Evolutionary conservation across 2,113 vertebrate genomes (phyloP).

Genomic region (human): DNA sequence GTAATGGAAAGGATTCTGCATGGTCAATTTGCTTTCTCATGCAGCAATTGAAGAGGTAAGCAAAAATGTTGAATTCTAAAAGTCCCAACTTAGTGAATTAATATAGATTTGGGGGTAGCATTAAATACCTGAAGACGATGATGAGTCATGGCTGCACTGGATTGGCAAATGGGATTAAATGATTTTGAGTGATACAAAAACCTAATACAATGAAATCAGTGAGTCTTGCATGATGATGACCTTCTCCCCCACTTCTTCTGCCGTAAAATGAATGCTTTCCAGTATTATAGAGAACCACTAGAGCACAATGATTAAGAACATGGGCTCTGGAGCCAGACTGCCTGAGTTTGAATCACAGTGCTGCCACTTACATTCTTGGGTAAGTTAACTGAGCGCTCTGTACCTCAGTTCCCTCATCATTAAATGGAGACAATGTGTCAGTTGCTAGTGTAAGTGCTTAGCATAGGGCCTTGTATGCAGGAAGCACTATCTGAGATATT

Average conservation of each 20-base stretch:
- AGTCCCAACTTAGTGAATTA: constrained; percentile 50
- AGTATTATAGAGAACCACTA: neutral
- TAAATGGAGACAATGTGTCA: neutral
- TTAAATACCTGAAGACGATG: neutral
- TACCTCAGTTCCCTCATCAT: neutral
- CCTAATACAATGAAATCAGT: constrained; percentile 39
- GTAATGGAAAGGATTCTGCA: constrained; percentile 41
- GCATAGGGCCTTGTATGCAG: no score
- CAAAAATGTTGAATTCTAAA: constrained; percentile 8
- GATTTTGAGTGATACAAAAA: constrained; percentile 38
- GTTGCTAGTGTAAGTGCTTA: neutral
- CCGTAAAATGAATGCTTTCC: neutral
- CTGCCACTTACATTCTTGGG: neutral
- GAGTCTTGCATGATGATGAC: neutral
- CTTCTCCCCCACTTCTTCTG: neutral
- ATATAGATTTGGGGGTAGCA: neutral
- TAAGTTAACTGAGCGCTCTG: neutral
- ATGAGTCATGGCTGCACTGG: neutral
- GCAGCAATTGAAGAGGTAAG: constrained; percentile 53
- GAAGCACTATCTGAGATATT: neutral
- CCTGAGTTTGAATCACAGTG: neutral
- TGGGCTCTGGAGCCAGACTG: neutral
- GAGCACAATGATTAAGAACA: neutral
- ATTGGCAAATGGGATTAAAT: constrained; percentile 36
- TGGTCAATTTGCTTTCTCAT: constrained; percentile 47